Evolutionary conservation across 2,888 invertebrate genomes (phyloP).

Genomic region (Idaea aversata): DNA sequence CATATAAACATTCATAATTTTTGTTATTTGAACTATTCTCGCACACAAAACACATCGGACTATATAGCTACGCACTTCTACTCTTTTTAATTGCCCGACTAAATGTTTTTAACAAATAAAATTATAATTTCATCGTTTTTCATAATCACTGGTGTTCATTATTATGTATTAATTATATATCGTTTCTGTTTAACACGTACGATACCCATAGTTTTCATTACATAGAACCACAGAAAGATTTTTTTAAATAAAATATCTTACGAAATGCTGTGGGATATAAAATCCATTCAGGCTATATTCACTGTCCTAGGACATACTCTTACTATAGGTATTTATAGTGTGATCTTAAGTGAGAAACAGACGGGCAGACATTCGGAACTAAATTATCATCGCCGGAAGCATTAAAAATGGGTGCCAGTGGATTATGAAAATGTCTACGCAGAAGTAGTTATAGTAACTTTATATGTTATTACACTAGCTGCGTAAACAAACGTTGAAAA

Average conservation of each 20-base stretch:
- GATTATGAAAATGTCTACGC: not conserved
- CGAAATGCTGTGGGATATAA: too few species aligned
- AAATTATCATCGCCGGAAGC: not conserved
- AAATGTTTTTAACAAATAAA: constrained; percentile 4
- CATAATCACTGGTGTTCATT: constrained; percentile 38
- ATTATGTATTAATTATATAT: not conserved
- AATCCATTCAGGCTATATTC: too few species aligned
- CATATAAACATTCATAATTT: constrained; percentile 78
- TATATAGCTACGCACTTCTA: constrained; percentile 51
- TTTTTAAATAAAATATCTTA: too few species aligned
- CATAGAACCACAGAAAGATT: too few species aligned
- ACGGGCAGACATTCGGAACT: not conserved
- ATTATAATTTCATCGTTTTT: not conserved
- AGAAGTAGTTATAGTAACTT: too few species aligned
- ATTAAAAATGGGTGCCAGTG: not conserved
- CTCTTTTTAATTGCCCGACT: constrained; percentile 30
- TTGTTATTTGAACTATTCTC: constrained; percentile 47
- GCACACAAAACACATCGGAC: constrained; percentile 48
- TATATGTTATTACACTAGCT: constrained; percentile 7
- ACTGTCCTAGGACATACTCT: too few species aligned
- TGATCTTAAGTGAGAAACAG: too few species aligned
- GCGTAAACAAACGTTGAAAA: constrained; percentile 12
- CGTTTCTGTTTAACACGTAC: too few species aligned
- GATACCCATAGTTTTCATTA: too few species aligned
- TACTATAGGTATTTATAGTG: too few species aligned